These are phyloP conservation scores for Anaspis maculata DNA, from an alignment of 2,888 invertebrate genomes.

Conservation along the genomic window DNA sequence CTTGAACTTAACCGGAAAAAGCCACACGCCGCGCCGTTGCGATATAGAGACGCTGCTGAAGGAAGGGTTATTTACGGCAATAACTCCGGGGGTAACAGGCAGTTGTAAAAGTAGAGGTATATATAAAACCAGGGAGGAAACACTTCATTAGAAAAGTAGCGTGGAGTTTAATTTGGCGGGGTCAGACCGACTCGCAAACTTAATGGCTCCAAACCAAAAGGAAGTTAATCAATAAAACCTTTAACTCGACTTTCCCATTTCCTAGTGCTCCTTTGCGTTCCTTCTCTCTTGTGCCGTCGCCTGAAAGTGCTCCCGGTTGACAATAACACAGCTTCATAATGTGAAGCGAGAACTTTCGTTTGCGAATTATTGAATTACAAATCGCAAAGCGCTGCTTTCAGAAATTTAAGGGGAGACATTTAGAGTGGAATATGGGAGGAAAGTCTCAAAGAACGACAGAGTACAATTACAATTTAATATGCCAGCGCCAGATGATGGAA, in stretches of 20 bases:
- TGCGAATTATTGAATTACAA: conserved; percentile 32
- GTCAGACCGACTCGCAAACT: conserved; percentile 29
- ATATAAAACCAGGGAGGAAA: conserved; percentile 17
- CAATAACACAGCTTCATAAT: conserved; percentile 27
- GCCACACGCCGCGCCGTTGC: no score
- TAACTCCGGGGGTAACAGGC: conserved; percentile 1
- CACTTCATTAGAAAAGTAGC: conserved; percentile 32
- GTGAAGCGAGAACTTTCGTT: conserved; percentile 25
- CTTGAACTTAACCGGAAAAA: no score
- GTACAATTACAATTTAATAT: conserved; percentile 23
- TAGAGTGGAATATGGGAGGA: conserved; percentile 20
- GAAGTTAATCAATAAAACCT: conserved; percentile 38
- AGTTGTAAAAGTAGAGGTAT: conserved; percentile 9
- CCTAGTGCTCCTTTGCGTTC: no score
- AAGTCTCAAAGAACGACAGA: conserved; percentile 19
- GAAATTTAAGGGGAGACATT: conserved; percentile 19
- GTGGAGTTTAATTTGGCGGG: conserved; percentile 33
- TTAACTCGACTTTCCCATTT: conserved; percentile 33
- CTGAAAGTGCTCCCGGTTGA: conserved; percentile 22
- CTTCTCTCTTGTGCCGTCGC: conserved; percentile 23
- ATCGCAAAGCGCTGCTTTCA: conserved; percentile 28
- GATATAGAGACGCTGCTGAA: no score
- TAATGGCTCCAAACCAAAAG: conserved; percentile 33
- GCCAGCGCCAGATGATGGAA: conserved; percentile 20
- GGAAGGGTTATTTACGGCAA: conserved; percentile 1